phyloP scores from a whole-genome alignment of 2,888 invertebrate genomes.

The Noctua janthe region DNA sequence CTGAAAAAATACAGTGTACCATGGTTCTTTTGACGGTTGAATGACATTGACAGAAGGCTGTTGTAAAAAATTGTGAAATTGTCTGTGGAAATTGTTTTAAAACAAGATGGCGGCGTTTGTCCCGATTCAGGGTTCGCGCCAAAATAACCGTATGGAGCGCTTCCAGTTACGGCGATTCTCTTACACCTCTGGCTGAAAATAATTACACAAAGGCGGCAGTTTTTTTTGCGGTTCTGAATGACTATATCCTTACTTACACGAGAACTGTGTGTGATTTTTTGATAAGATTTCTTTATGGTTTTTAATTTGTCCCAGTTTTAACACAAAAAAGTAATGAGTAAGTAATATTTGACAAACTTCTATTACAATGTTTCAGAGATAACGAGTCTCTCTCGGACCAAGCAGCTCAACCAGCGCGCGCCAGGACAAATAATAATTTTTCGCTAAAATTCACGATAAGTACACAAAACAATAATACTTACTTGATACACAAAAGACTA shows the following conservation, averaged over 20 bases:
- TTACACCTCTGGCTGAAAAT: background rate
- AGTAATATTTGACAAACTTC: conserved; percentile 1
- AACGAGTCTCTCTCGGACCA: background rate
- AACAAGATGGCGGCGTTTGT: background rate
- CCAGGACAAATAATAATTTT: conserved; percentile 4
- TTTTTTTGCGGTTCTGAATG: background rate
- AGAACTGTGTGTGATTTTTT: too few species aligned
- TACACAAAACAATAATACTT: background rate
- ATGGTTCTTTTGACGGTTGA: background rate
- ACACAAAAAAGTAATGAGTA: background rate
- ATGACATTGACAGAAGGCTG: background rate
- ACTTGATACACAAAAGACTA: background rate
- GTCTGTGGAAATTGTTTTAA: background rate
- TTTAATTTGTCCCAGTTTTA: background rate
- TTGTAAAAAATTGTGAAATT: background rate
- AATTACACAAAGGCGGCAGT: background rate
- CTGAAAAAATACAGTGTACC: background rate
- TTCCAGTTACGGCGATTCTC: background rate
- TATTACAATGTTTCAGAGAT: background rate
- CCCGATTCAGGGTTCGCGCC: background rate
- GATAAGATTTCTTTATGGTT: background rate
- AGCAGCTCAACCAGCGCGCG: background rate
- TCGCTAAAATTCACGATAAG: background rate
- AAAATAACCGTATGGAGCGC: background rate
- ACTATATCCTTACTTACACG: background rate